Percentiles rank a stretch among this genome's conserved stretches.
Conservation (phyloP, 2,113 vertebrate genomes). For the Gasterosteus aculeatus region DNA sequence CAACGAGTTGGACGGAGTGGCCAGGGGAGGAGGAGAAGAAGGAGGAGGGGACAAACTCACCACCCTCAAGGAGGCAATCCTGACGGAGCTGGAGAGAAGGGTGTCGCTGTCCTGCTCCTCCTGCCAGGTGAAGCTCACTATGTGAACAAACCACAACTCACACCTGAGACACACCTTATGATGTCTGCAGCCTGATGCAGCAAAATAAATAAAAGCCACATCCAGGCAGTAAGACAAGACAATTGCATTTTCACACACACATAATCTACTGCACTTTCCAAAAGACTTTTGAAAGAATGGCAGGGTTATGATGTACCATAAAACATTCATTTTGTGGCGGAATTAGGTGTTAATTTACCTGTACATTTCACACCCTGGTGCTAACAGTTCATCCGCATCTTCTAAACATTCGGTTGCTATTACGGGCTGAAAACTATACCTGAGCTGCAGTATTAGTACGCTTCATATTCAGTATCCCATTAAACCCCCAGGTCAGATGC, state of each 20-base stretch:
- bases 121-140: constrained; percentile 77
- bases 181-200: constrained; percentile 25
- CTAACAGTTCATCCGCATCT: background rate
- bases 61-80: constrained; percentile 76
- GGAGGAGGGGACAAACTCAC: constrained; percentile 58
- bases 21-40: constrained; percentile 32
- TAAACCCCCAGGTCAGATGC: too few relatives aligned
- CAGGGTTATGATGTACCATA: background rate
- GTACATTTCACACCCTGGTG: background rate
- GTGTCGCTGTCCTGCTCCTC: constrained; percentile 85
- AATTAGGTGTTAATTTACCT: constrained; percentile 12
- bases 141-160: background rate
- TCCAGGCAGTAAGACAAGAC: constrained; percentile 13
- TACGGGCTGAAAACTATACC: background rate
- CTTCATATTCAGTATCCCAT: too few relatives aligned
- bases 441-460: background rate
- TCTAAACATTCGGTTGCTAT: background rate
- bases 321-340: background rate
- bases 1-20: constrained; percentile 65
- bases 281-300: background rate
- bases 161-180: background rate
- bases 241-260: background rate
- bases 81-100: constrained; percentile 84
- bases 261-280: constrained; percentile 2
- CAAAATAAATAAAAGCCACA: constrained; percentile 25